Evolutionary conservation across 2,888 invertebrate species (phyloP).

Genomic region (Spilosoma lubricipeda): DNA sequence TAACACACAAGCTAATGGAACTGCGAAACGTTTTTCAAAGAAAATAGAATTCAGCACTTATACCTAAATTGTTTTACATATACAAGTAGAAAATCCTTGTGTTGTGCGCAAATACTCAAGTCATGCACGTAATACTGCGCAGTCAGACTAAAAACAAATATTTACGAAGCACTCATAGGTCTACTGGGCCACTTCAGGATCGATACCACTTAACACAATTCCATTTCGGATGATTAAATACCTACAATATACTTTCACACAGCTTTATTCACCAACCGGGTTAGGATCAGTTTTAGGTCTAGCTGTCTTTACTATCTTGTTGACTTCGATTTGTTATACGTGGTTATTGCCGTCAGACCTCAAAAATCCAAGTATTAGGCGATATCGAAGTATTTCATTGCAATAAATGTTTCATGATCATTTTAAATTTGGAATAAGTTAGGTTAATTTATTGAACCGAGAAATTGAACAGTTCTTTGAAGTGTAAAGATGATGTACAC

Average conservation of each 20-base stretch:
- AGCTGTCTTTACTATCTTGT: too few species aligned
- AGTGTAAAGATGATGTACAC: too few species aligned
- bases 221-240: too few species aligned
- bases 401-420: background rate
- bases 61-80: background rate
- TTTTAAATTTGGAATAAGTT: too few species aligned
- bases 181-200: background rate
- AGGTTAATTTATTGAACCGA: background rate
- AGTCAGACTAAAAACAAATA: background rate
- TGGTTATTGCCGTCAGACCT: too few species aligned
- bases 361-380: too few species aligned
- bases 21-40: background rate
- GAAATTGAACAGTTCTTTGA: background rate
- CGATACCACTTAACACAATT: too few species aligned
- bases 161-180: background rate
- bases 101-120: background rate
- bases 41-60: background rate
- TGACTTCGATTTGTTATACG: too few species aligned
- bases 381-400: background rate
- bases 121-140: background rate
- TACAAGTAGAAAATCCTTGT: too few species aligned
- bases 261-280: too few species aligned
- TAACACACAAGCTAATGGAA: background rate
- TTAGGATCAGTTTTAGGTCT: too few species aligned
- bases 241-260: too few species aligned